Base-by-base conservation (phyloP, 2,888 invertebrate genomes). In the Aplocera efformata region DNA sequence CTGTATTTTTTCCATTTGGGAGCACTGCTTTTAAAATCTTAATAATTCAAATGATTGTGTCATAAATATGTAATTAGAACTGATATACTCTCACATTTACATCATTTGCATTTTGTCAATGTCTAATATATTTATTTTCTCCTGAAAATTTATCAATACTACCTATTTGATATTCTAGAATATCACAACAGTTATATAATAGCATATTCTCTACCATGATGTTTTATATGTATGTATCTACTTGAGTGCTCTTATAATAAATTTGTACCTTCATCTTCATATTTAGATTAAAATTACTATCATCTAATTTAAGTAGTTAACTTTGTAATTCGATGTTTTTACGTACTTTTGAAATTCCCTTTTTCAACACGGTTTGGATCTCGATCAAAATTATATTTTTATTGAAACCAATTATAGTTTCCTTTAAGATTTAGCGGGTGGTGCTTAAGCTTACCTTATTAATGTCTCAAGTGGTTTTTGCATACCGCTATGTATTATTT, bases 401-500 rank as follows among this genome's bases (percentile, higher is more conserved):
- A 59, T 60, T 56, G 52, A 52, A 62, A 57, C 54, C 48, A 48
- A 43, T 49, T 50, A 53, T 61, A 52, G 35, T 59, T 56, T 69
- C 63, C 66, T 58, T 57, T 60, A 67, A 68, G 63, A 56, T 65
- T 60, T 73, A 72, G 84, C 81, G 80, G 85, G 79, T 75, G 79
- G 83, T 84, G 86, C 86, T 85, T 84, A 84, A 78, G 56, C 65
- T 67, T 44, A 40, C 43, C 34, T 46, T 42, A 46, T 42, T 41
- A 43, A 49, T 48, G 47, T 48, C 46, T 52, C 41, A 45, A 36
- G 37, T 45, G 49, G 46, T 44, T 41, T 37, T 72, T 73, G 63
- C 77, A 80, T 74, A 75, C 79, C 80, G 76, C 63, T 59, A 61
- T 65, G 84, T 85, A 84, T 84, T 84, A 82, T 77, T 76, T 78